A percentile compares a stretch with the other conserved stretches of the same genome.
Conservation (phyloP, 2,797 vertebrate species). For the Alectoris magna region DNA sequence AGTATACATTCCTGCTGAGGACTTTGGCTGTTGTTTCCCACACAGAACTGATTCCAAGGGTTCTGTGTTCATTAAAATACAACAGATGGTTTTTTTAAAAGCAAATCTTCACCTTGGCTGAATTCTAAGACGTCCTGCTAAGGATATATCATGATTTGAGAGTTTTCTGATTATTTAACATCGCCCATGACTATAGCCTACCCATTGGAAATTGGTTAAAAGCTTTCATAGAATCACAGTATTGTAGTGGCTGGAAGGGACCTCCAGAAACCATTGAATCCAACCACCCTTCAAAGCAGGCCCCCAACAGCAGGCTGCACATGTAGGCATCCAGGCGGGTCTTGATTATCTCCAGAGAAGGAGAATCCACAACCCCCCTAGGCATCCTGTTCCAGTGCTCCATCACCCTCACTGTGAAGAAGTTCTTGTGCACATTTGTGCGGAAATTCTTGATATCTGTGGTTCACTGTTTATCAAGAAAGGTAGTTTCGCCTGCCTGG, state of each 20-base stretch:
- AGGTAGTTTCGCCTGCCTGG: background rate
- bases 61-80: background rate
- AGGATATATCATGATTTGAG: background rate
- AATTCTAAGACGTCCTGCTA: background rate
- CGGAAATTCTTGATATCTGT: background rate
- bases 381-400: too few relatives aligned
- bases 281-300: too few relatives aligned
- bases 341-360: too few relatives aligned
- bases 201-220: background rate
- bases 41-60: background rate
- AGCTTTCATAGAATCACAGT: background rate
- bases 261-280: too few relatives aligned
- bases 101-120: background rate
- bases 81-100: background rate
- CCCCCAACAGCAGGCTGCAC: too few relatives aligned
- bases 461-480: background rate
- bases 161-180: background rate
- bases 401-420: too few relatives aligned
- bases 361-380: too few relatives aligned
- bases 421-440: too few relatives aligned
- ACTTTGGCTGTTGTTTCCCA: background rate
- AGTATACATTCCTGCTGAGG: background rate
- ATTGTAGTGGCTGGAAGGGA: too few relatives aligned
- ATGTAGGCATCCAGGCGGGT: too few relatives aligned
- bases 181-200: background rate